Evolutionary conservation across 30 jellyfish, hydroid and myxozoan species (phyloP), one percentile per base, ranked within the genome.

Genomic region (Clytia hemisphaerica): DNA sequence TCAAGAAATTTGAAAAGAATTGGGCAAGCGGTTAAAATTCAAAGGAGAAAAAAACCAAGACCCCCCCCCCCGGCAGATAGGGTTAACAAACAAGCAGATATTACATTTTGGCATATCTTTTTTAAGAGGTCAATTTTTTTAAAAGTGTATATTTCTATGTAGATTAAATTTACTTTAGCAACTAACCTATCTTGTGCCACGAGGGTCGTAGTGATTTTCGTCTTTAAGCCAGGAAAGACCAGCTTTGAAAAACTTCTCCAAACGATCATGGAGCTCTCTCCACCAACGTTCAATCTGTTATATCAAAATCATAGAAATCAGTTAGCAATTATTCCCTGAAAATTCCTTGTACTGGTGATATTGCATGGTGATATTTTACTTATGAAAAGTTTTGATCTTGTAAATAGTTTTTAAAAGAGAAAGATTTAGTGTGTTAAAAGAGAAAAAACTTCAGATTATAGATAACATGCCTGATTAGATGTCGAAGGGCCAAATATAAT

Each of bases 401-500:
- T 58, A 58, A 30, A n/a, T 16, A 34, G 27, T 24, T 34, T 34
- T 7, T 10, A 7, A 51, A 51, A 22, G 14, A 7, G 19, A 51
- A 7, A 7, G 14, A 51, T 7, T 7, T 22, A 12, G n/a, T n/a
- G n/a, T n/a, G n/a, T n/a, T n/a, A n/a, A n/a, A n/a, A n/a, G n/a
- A n/a, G n/a, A n/a, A n/a, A n/a, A n/a, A n/a, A n/a, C n/a, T n/a
- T n/a, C n/a, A n/a, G n/a, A n/a, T n/a, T n/a, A n/a, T n/a, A n/a
- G 30, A 58, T 22, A 44, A 3, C 21, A 27, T 40, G 32, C 89
- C 80, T 59, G 80, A 40, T 73, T 73, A 14, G 78, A 73, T 42
- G 80, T 48, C 60, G 74, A 61, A 4, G 80, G 85, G 25, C 85
- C 85, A 73, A 42, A 58, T 71, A 73, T 55, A 36, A 73, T 45